Evolutionary conservation across 2,888 invertebrate genomes (phyloP), one percentile per base, ranked within the genome.

Genomic region (Eulithis testata): DNA sequence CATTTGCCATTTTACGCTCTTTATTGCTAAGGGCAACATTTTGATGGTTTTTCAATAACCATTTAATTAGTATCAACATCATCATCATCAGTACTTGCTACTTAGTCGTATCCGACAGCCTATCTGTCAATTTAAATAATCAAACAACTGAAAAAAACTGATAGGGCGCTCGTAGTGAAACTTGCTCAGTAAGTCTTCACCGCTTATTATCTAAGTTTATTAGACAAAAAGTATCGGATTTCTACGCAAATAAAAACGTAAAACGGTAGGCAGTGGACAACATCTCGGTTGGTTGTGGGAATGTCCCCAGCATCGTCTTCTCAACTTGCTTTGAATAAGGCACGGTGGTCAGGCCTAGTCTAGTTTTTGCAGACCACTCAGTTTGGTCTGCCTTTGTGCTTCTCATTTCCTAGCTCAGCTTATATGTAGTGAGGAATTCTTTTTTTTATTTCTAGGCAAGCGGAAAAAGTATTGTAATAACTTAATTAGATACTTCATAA

Each of bases 271-370:
- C 78, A 80, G 65, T 88, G 89, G 84, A 77, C 43, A 82, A 78
- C 72, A 7, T 65, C 57, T 40, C 37, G 73, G 66, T 72, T 63
- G 77, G 78, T 86, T 90, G 90, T 90, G 90, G 90, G 90, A 90
- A 90, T 89, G 86, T 86, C 81, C 78, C 73, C 70, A 62, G 77
- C 73, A 75, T 81, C 83, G 78, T 85, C 87, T 89, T 90, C 90
- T 89, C 90, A 89, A 88, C 88, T 86, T 68, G 86, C 84, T 85
- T 83, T 78, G 85, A 81, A 81, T 84, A 81, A 80, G 71, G 80
- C 77, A 77, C 81, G 85, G 85, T 84, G 85, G 86, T 77, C 82
- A 78, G 72, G 60, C 75, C 74, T 77, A 73, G 75, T 76, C 75
- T 66, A 82, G 81, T 87, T 88, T 88, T 90, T 89, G 87, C 85